Evolutionary conservation across 2,113 vertebrate species (phyloP), one percentile per base, ranked within the genome.

Genomic region (Cynoglossus semilaevis): DNA sequence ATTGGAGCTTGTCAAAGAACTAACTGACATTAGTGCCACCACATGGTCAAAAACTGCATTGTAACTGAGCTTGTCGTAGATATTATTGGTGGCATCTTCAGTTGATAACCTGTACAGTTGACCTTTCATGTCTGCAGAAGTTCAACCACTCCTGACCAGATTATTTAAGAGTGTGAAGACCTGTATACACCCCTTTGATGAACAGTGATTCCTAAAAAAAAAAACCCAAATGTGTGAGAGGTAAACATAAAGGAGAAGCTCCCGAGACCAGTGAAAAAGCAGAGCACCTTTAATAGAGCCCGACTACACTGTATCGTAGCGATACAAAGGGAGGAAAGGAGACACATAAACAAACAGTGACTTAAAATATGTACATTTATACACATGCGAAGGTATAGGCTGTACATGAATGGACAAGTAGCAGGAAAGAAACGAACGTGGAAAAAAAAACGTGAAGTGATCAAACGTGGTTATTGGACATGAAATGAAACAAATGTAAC

Each of bases 301-400:
- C 70, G 60, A 60, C 43, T 58, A 49, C 60, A 76, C 58, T 54
- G 53, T 66, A 71, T 70, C 57, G 45, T 72, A 62, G 50, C 36
- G 53, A 79, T 70, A 83, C 61, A 81, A 80, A 82, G 53, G 67
- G 40, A 70, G 5, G 8, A 71, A 76, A 80, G 63, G 63, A 85
- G 70, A 84, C 75, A 77, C 69, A 83, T 29, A 76, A 79, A 77
- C 72, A 76, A 85, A 62, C 60, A 73, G 67, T 70, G 69, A 85
- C 79, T 77, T 84, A 59, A 83, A 87, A 82, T 90, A 88, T 88
- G 81, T 89, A 90, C 88, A 91, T 91, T 90, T 91, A 86, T 88
- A 89, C 88, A 89, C 81, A 86, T 82, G 81, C 83, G 44, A 69
- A 45, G 62, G 68, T 63, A 76, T 78, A 77, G 53, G 63, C 68